Evolutionary conservation across 2,888 invertebrate genomes (phyloP).

Genomic region (Mythimna albipuncta): DNA sequence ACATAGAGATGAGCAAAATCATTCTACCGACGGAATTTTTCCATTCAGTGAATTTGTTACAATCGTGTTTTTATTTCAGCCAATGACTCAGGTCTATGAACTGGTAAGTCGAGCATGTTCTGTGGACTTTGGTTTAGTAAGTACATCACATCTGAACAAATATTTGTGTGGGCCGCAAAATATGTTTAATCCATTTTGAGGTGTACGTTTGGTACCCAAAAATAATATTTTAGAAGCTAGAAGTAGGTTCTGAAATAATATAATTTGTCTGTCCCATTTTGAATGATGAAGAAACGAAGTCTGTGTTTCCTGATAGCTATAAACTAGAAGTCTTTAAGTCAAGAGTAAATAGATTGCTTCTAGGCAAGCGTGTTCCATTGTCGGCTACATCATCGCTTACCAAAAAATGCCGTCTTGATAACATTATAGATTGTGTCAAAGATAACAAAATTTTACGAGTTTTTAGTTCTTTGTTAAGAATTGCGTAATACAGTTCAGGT

Average conservation of each 20-base stretch:
- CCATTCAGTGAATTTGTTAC: neutral
- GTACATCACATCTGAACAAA: constrained; percentile 18
- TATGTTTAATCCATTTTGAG: neutral
- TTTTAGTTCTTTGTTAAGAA: too few relatives aligned
- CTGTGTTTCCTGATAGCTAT: too few relatives aligned
- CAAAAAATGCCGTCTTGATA: too few relatives aligned
- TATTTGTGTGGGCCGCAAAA: neutral
- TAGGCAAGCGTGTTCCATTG: too few relatives aligned
- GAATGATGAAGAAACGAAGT: too few relatives aligned
- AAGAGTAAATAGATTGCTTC: too few relatives aligned
- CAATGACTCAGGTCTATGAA: constrained; percentile 8
- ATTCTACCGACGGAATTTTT: neutral
- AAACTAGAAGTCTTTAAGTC: too few relatives aligned
- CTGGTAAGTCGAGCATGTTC: neutral
- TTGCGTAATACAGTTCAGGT: too few relatives aligned
- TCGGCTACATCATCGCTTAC: too few relatives aligned
- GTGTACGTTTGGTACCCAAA: neutral
- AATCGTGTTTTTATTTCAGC: neutral
- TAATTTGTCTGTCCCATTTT: neutral
- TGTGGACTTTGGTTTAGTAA: neutral
- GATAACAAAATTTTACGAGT: too few relatives aligned
- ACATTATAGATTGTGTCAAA: too few relatives aligned
- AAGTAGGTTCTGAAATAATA: neutral
- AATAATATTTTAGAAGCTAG: neutral
- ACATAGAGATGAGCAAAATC: neutral